Evolutionary conservation across 2,888 invertebrate species (phyloP), one percentile per base, ranked within the genome.

Genomic region (Drosophila ezoana): DNA sequence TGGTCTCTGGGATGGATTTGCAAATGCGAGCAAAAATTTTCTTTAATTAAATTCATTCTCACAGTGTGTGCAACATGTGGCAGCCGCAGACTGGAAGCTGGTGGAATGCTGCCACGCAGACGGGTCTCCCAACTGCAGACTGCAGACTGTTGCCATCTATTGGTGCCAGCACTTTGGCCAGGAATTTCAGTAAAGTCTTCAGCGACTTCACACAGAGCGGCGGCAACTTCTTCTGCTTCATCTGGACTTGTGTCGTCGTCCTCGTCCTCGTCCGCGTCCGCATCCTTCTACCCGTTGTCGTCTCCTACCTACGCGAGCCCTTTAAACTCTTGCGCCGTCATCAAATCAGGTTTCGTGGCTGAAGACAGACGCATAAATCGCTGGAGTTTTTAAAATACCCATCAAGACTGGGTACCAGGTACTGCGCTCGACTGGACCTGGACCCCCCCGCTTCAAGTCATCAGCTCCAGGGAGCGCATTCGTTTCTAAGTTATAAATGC

Each of bases 31-130:
- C 44, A 62, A 81, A 67, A 81, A 69, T 70, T 75, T 82, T 66
- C 86, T 73, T 89, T 86, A 89, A 86, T 89, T 86, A 86, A 86
- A 88, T 82, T 78, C 78, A 84, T 89, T 89, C 88, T 86, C 88
- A 87, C 88, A 88, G 87, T 85, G 80, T 89, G 89, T 86, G 86
- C 86, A 89, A 86, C 86, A 86, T 89, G 89, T 86, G 86, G 88
- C 80, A 74, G 54, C 48, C 47, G 38, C 62, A 52, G 65, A 40
- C 54, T 14, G 20, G 9, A 13, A 37, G 33, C 35, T 63, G 45
- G 49, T 72, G 74, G 74, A 67, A 72, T 72, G 72, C 72, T 71
- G 64, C 59, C 57, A 53, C 35, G 38, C 28, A 28, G 28, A 28
- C 28, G 28, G 28, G 53, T 68, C 59, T 68, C 38, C 45, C 49